Evolutionary conservation across 30 jellyfish, hydroid and myxozoan species (phyloP), one percentile per base, ranked within the genome.

Genomic region (Cassiopea xamachana): DNA sequence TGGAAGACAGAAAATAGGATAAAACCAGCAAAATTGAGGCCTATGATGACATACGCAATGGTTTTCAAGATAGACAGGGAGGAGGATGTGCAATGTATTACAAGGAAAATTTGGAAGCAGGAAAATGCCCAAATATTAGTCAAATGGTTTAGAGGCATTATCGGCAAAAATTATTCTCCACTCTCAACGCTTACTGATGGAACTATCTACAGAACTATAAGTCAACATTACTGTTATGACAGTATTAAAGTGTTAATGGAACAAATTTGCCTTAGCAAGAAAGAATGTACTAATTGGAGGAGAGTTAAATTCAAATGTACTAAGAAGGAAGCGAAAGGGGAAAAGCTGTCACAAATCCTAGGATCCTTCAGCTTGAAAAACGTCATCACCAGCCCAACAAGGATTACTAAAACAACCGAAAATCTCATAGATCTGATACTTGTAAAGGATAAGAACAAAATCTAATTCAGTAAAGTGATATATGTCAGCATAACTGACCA

Each of bases 231-330:
- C 39, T 27, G 39, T 27, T 27, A 73, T 73, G 82, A 73, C 49
- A 73, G 61, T 48, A 1, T 73, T 73, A 73, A 73, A 73, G 82
- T 73, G 82, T 73, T 73, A 73, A 48, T 73, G 82, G 82, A 73
- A 48, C 82, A 73, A 73, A 18, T 73, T 73, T 73, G 82, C 39
- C 82, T 73, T 2, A 18, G 43, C 82, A 73, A 73, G 82, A 73
- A 73, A 73, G 60, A 73, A 73, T 73, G 43, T 73, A 17, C 82
- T 73, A 1, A 73, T 73, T 73, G 82, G 55, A 73, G 82, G 82
- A 73, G 64, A 73, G 18, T 73, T 73, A 73, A 73, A 73, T 51
- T 73, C 82, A 2, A 73, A 73, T 27, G 82, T 73, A 6, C 60
- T 73, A 73, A 73, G 82, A 51, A 71, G 27, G 48, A 71, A 14